These are phyloP conservation scores for Corydoras sp. DNA, from an alignment of 2,113 vertebrate genomes.

Conservation along the genomic window DNA sequence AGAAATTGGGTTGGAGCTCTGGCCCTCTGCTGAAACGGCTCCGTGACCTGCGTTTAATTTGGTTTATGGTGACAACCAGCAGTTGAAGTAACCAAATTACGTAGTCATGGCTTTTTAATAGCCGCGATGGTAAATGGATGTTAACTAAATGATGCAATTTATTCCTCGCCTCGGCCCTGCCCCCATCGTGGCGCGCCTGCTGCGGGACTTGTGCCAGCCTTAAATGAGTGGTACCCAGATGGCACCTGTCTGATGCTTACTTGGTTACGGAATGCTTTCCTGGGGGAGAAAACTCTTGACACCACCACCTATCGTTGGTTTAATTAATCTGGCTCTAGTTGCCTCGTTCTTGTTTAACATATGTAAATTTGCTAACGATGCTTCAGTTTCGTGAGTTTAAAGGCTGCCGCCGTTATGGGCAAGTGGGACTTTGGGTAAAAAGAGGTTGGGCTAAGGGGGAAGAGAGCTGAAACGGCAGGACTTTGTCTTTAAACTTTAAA, in stretches of 20 bases:
- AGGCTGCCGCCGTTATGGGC: background rate
- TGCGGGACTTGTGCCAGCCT: conserved; percentile 88
- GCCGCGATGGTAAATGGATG: conserved; percentile 85
- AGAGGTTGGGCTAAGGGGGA: too few species aligned
- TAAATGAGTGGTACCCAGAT: conserved; percentile 97
- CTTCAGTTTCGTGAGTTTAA: conserved; percentile 73
- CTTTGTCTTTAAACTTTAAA: too few species aligned
- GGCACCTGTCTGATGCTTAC: conserved; percentile 85
- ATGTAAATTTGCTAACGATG: conserved; percentile 85
- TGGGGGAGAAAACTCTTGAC: conserved; percentile 75
- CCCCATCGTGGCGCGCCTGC: conserved; percentile 71
- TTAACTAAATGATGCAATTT: conserved; percentile 99
- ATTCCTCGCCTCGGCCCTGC: conserved; percentile 84
- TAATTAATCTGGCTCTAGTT: conserved; percentile 80
- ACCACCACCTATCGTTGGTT: conserved; percentile 83
- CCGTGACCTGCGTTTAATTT: conserved; percentile 67
- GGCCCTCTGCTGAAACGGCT: conserved; percentile 46
- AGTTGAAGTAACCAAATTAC: conserved; percentile 86
- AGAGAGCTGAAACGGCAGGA: too few species aligned
- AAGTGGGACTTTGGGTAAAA: too few species aligned
- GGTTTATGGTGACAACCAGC: conserved; percentile 80
- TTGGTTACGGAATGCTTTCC: conserved; percentile 82
- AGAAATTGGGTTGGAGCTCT: conserved; percentile 50
- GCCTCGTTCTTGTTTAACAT: conserved; percentile 74
- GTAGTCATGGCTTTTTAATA: conserved; percentile 93